phyloP scores from a whole-genome alignment of 2,113 vertebrate species.

The Isurus oxyrinchus region DNA sequence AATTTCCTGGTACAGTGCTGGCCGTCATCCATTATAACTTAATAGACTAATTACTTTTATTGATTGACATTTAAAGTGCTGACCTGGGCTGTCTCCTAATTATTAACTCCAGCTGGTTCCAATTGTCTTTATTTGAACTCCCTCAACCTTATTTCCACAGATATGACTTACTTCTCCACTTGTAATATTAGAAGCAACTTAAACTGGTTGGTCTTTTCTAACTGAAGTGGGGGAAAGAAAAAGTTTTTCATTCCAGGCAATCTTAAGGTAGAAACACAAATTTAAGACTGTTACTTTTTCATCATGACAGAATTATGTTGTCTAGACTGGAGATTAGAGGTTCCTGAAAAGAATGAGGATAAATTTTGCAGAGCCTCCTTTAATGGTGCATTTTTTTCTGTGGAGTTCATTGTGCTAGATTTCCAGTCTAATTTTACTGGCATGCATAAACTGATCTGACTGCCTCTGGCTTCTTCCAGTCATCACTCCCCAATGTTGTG shows the following conservation, averaged over 20 bases:
- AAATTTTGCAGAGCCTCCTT: not conserved
- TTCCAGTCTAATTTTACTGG: not conserved
- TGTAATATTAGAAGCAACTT: not conserved
- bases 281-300: not conserved
- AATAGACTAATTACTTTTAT: constrained; percentile 36
- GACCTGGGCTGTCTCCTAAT: constrained; percentile 2
- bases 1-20: not conserved
- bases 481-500: not conserved
- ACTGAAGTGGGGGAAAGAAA: not conserved
- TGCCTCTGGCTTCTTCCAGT: not conserved
- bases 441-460: not conserved
- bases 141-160: not conserved
- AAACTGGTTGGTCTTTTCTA: not conserved
- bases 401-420: not conserved
- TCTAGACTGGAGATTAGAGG: not conserved
- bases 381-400: not conserved
- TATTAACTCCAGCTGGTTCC: constrained; percentile 20
- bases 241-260: not conserved
- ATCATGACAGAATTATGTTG: not conserved
- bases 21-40: constrained; percentile 13
- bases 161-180: not conserved
- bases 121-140: constrained; percentile 15
- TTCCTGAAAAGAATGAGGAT: not conserved
- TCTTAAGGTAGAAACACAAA: not conserved
- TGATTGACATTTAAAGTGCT: constrained; percentile 31